Evolutionary conservation across 2,797 vertebrate genomes (phyloP).

Genomic region (Gadopsis bispinosus): DNA sequence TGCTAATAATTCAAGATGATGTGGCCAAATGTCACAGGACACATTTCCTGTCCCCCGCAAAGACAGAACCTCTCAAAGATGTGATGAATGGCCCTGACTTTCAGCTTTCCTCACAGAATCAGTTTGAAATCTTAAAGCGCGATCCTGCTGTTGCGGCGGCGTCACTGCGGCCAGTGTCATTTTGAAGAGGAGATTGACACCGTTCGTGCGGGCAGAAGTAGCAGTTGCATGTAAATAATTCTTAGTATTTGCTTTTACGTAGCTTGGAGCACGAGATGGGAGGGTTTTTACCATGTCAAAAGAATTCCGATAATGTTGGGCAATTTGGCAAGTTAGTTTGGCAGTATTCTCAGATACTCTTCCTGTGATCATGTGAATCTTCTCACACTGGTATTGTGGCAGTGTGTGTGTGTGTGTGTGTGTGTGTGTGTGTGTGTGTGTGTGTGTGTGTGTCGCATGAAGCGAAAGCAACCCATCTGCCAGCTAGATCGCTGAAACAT

Average conservation of each 20-base stretch:
- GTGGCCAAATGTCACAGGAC: constrained; percentile 85
- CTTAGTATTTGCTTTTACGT: constrained; percentile 5
- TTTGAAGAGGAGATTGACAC: constrained; percentile 42
- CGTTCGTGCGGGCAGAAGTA: background rate
- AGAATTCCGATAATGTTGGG: constrained; percentile 34
- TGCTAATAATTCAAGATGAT: constrained; percentile 84
- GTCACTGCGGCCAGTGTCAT: constrained; percentile 31
- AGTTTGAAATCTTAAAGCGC: constrained; percentile 56
- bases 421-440: too few relatives aligned
- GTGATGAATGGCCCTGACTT: constrained; percentile 71
- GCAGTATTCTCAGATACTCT: constrained; percentile 26
- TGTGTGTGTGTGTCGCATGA: constrained; percentile 29
- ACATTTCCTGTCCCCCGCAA: constrained; percentile 77
- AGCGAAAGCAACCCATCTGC: constrained; percentile 49
- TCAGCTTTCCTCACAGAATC: constrained; percentile 60
- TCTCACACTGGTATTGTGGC: constrained; percentile 26
- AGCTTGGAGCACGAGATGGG: constrained; percentile 52
- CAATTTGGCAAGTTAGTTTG: constrained; percentile 35
- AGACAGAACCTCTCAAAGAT: constrained; percentile 73
- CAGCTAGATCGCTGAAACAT: background rate
- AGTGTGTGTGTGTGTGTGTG: constrained; percentile 4
- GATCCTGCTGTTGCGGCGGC: constrained; percentile 37
- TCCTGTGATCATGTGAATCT: constrained; percentile 47
- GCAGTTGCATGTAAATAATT: constrained; percentile 12
- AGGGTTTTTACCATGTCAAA: constrained; percentile 42